Conservation (phyloP, 2,113 vertebrate genomes). For the Narcine bancroftii region DNA sequence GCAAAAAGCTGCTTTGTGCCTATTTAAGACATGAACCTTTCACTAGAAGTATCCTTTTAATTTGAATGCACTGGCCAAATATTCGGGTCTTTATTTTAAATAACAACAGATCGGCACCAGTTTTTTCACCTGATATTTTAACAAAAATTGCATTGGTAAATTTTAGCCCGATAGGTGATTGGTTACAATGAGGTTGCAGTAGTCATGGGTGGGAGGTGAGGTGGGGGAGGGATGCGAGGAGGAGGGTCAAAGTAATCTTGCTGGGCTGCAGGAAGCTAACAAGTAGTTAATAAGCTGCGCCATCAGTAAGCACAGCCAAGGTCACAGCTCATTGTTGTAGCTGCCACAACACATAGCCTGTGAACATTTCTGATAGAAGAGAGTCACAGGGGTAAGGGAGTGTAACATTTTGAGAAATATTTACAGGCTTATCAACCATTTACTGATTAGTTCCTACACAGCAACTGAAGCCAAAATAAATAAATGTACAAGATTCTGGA, state of each 20-base stretch:
- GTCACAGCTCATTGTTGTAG: not conserved
- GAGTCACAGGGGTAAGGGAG: not conserved
- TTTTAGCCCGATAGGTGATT: not conserved
- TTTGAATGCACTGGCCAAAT: not conserved
- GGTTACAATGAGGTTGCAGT: not conserved
- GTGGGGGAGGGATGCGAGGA: not conserved
- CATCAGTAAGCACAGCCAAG: not conserved
- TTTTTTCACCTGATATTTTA: not conserved
- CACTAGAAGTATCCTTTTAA: not conserved
- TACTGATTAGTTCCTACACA: not conserved
- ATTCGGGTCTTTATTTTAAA: not conserved
- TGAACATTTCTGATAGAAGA: slow-evolving; percentile 2
- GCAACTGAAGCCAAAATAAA: not conserved
- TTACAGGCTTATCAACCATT: not conserved
- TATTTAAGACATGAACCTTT: not conserved
- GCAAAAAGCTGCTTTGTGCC: not conserved
- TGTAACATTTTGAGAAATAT: not conserved
- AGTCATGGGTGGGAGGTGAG: too few relatives aligned
- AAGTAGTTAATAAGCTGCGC: not conserved
- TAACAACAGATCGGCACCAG: not conserved
- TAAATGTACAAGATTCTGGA: not conserved
- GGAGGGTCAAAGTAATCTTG: not conserved
- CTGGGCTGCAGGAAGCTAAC: not conserved
- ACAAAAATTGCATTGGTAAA: not conserved
- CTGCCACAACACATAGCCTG: not conserved